Percentiles rank a stretch among this genome's conserved stretches.
These are phyloP conservation scores for Hesperia comma DNA, from an alignment of 2,888 invertebrate species.

Conservation along the genomic window DNA sequence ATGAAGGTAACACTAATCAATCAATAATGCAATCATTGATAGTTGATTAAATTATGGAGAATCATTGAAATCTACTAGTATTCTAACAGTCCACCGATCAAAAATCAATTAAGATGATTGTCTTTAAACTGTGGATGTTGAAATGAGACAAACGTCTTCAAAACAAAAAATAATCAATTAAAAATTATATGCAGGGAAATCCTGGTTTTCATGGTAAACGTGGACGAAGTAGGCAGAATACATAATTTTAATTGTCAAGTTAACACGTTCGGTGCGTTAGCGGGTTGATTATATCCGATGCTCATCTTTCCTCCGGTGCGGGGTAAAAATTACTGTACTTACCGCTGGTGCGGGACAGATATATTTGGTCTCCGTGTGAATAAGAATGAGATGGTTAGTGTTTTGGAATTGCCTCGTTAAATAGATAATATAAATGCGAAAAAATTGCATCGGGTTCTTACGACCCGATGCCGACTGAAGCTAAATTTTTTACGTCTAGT, in stretches of 20 bases:
- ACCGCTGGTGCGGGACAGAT: no score
- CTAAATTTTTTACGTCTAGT: no score
- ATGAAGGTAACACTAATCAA: conserved; percentile 39
- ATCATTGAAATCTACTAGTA: conserved; percentile 3
- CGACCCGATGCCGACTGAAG: no score
- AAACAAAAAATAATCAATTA: neutral
- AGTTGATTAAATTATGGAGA: conserved; percentile 31
- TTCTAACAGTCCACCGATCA: conserved; percentile 12
- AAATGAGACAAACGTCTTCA: neutral
- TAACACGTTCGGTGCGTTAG: no score
- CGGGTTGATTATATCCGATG: no score
- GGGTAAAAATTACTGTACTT: no score
- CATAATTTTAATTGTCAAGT: neutral
- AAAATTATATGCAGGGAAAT: neutral
- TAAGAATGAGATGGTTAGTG: no score
- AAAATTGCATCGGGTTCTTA: no score
- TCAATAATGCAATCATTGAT: conserved; percentile 51
- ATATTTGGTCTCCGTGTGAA: no score
- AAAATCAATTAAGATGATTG: conserved; percentile 11
- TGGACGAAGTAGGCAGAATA: neutral
- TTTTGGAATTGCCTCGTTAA: no score
- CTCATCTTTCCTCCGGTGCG: no score
- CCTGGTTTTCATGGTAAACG: neutral
- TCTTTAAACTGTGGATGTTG: neutral
- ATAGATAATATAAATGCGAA: no score